Conservation (phyloP, 2,113 vertebrate genomes). For the Hoplias malabaricus region DNA sequence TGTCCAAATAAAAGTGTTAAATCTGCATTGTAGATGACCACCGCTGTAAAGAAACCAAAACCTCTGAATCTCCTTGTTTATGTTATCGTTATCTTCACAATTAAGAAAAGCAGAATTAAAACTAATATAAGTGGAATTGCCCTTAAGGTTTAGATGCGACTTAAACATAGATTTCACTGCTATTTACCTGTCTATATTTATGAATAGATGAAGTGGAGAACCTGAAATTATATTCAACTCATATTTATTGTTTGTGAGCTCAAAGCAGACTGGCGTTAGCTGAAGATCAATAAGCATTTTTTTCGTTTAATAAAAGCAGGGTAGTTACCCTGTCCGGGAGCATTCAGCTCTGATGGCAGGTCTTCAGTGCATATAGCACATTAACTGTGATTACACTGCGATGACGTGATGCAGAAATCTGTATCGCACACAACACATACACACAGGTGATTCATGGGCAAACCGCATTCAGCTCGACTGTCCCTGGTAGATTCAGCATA, state of each 20-base stretch:
- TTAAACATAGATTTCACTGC: too few relatives aligned
- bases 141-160: too few relatives aligned
- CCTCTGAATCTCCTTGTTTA: too few relatives aligned
- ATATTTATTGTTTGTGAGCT: not conserved
- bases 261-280: not conserved
- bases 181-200: too few relatives aligned
- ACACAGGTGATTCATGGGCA: not conserved
- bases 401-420: not conserved
- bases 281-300: not conserved
- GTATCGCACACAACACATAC: not conserved
- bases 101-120: too few relatives aligned
- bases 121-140: too few relatives aligned
- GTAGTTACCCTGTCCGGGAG: not conserved
- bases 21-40: too few relatives aligned
- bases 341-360: too few relatives aligned
- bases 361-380: not conserved
- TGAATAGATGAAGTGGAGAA: not conserved
- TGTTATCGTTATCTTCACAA: too few relatives aligned
- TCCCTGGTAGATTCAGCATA: not conserved
- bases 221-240: not conserved
- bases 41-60: too few relatives aligned
- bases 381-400: not conserved
- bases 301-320: not conserved
- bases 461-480: not conserved
- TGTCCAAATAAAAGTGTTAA: too few relatives aligned